Conservation (phyloP, 2,113 vertebrate species). For the Tylochromis polylepis region DNA sequence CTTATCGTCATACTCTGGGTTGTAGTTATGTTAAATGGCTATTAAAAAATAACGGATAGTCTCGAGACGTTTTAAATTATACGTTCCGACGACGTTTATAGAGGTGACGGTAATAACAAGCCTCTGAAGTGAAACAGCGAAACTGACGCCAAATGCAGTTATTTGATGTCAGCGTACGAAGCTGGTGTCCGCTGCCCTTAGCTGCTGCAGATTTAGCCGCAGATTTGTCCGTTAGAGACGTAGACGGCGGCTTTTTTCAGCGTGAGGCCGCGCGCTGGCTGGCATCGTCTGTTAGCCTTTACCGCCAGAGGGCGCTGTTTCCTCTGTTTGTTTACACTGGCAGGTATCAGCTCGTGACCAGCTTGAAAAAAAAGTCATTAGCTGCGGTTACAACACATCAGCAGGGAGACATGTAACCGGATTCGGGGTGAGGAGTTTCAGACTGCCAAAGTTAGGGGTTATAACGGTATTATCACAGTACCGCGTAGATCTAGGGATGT, state of each 20-base stretch:
- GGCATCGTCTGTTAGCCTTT: background rate
- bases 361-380: background rate
- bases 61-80: background rate
- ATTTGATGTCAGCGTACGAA: background rate
- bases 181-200: background rate
- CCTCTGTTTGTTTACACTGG: background rate
- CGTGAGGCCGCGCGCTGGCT: constrained; percentile 3
- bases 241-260: background rate
- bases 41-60: background rate
- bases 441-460: background rate
- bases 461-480: background rate
- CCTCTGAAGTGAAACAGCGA: background rate
- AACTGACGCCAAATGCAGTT: too few species aligned
- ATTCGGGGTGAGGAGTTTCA: background rate
- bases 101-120: background rate
- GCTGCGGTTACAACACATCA: background rate
- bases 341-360: background rate
- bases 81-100: background rate
- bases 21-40: background rate
- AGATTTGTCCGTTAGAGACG: background rate
- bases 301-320: background rate
- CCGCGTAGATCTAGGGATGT: background rate
- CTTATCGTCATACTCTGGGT: background rate
- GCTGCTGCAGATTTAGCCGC: background rate
- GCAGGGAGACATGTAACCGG: background rate